Base-by-base conservation (phyloP, 2,113 vertebrate species). In the Entosphenus tridentatus region DNA sequence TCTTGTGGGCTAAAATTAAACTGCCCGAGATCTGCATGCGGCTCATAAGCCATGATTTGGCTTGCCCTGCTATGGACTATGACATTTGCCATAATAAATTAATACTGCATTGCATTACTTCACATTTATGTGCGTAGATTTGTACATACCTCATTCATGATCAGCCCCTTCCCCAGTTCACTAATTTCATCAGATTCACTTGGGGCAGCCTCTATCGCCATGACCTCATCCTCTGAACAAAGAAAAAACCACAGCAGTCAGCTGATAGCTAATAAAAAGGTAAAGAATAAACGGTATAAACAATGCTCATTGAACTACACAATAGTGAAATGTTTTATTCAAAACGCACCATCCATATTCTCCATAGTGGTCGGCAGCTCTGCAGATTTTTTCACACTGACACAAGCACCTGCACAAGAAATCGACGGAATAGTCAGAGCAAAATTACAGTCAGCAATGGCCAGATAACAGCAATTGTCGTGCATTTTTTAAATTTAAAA, bases 101-200 rank as follows among this genome's bases (percentile, higher is more conserved):
- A 39, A 39, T 7, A 39, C 39, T 39, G 39, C 39, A 39, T 39
- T 39, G 39, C 6, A 39, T 39, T 21, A 21, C 21, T 21, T 39
- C 39, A 6, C 6, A 39, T 39, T 39, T 39, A 39, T 7, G 39
- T 39, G 39, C 39, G 39, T 39, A 39, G 39, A 39, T 39, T 39
- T 39, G 39, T 18, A 14, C 13, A 77, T 72, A 93, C 91, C 87
- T 96, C 91, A 39, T 87, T 81, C 70, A 86, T 84, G 77, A 86
- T 78, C 69, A 97, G 80, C 71, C 85, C 86, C 73, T 89, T 95
- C 69, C 93, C 93, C 1, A 96, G 80, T 71, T 95, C 90, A 0
- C 88, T 92, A 68, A 96, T 83, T 73, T 95, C 91, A 2, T 81
- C 81, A 56, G 76, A 72, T 70, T 76, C 56, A 77, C 21, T 3